Evolutionary conservation across 2,888 invertebrate species (phyloP), one percentile per base, ranked within the genome.

Genomic region (Amiota communis): DNA sequence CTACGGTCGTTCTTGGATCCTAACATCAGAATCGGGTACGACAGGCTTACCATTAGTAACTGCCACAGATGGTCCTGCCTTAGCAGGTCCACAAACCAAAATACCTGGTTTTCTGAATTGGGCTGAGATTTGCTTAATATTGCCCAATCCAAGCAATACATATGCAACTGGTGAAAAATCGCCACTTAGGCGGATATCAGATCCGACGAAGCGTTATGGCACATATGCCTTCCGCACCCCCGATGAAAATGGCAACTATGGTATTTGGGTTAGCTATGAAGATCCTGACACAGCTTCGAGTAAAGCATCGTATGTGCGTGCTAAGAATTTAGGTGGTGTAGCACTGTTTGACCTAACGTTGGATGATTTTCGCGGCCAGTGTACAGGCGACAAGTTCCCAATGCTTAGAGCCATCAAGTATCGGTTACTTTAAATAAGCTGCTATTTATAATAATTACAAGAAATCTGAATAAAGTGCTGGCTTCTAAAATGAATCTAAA

Each of bases 321-420:
- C 93, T 0, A 95, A 94, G 89, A 93, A 93, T 71, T 92, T 96
- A 0, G 96, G 95, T 11, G 96, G 96, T 57, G 91, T 96, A 20
- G 94, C 95, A 0, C 90, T 96, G 61, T 91, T 92, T 64, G 96
- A 96, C 80, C 89, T 96, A 23, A 94, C 94, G 0, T 88, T 93
- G 88, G 96, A 96, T 78, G 96, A 96, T 87, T 95, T 95, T 91
- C 93, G 94, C 70, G 96, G 96, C 1, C 91, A 94, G 9, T 96
- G 96, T 90, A 93, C 93, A 4, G 94, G 94, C 0, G 94, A 95
- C 87, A 95, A 95, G 83, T 96, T 92, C 88, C 96, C 96, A 1
- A 92, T 96, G 79, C 90, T 95, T 74, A 92, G 95, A 78, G 94
- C 94, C 15, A 94, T 94, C 74, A 95, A 94, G 90, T 93, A 92